Conservation (phyloP, 2,888 invertebrate species). For the Torymus aiolomorphi region DNA sequence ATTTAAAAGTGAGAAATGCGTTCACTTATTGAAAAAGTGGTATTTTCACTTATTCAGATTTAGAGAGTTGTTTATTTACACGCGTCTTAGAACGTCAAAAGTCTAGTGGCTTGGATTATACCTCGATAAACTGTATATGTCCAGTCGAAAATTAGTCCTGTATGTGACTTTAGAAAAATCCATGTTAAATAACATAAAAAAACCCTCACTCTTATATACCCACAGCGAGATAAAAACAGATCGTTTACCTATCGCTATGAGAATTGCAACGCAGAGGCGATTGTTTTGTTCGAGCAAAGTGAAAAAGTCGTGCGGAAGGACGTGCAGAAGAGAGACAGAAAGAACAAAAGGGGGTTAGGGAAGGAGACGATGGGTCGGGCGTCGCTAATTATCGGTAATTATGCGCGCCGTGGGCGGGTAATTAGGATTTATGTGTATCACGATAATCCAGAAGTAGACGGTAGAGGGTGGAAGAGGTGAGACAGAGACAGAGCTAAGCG, state of each 20-base stretch:
- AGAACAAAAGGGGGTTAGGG: slow-evolving; percentile 14
- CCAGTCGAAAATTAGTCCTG: too few species aligned
- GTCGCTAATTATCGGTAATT: slow-evolving; percentile 70
- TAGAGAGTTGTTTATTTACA: too few species aligned
- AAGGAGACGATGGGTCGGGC: slow-evolving; percentile 56
- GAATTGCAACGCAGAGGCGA: slow-evolving; percentile 16
- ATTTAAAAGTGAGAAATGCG: too few species aligned
- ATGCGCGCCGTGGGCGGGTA: slow-evolving; percentile 67
- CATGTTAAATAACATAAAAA: too few species aligned
- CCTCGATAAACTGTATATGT: too few species aligned
- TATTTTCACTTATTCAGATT: too few species aligned
- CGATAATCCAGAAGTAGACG: slow-evolving; percentile 65
- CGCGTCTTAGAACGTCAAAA: too few species aligned
- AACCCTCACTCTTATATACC: too few species aligned
- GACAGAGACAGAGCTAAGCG: neutral
- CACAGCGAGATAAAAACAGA: neutral
- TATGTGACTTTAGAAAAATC: too few species aligned
- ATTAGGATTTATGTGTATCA: slow-evolving; percentile 70
- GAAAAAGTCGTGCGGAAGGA: slow-evolving; percentile 24
- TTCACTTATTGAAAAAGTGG: too few species aligned
- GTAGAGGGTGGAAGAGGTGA: slow-evolving; percentile 25
- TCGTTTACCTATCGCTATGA: neutral
- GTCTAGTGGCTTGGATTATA: too few species aligned
- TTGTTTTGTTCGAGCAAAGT: slow-evolving; percentile 42
- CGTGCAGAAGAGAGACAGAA: neutral